A percentile compares a stretch with the other conserved stretches of the same genome.
Evolutionary conservation across 2,113 vertebrate species (phyloP).

Genomic region (Spheniscus mendiculus): DNA sequence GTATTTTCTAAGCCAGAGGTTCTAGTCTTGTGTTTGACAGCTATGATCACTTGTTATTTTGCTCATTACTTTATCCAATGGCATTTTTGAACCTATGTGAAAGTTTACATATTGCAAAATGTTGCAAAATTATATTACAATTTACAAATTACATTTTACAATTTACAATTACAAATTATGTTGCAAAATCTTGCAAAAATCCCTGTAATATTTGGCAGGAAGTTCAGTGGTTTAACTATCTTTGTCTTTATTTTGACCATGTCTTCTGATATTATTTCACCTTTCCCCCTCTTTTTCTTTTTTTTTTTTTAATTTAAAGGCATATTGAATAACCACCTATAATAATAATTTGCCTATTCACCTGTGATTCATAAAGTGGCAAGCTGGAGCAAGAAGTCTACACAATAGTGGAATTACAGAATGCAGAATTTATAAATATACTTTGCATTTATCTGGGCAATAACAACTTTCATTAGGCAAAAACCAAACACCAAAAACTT

Average conservation of each 20-base stretch:
- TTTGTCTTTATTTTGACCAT: not conserved
- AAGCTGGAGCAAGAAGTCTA: not conserved
- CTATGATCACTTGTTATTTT: not conserved
- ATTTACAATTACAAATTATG: not conserved
- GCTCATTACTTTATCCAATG: not conserved
- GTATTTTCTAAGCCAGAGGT: not conserved
- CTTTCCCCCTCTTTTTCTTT: not conserved
- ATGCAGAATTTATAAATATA: not conserved
- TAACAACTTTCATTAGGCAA: not conserved
- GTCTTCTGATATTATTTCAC: not conserved
- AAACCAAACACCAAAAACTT: not conserved
- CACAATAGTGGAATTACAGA: not conserved
- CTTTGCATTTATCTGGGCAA: not conserved
- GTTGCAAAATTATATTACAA: not conserved
- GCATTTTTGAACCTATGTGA: not conserved
- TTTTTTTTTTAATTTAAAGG: not conserved
- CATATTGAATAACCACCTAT: not conserved
- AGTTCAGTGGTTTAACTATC: not conserved
- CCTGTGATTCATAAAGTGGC: not conserved
- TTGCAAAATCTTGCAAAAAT: not conserved
- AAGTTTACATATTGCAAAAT: not conserved
- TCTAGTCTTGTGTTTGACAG: not conserved
- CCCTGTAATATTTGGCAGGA: not conserved
- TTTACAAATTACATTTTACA: not conserved
- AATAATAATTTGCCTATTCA: not conserved